A percentile compares a stretch with the other conserved stretches of the same genome.
phyloP scores from a whole-genome alignment of 2,113 vertebrate species.

The Willisornis vidua region DNA sequence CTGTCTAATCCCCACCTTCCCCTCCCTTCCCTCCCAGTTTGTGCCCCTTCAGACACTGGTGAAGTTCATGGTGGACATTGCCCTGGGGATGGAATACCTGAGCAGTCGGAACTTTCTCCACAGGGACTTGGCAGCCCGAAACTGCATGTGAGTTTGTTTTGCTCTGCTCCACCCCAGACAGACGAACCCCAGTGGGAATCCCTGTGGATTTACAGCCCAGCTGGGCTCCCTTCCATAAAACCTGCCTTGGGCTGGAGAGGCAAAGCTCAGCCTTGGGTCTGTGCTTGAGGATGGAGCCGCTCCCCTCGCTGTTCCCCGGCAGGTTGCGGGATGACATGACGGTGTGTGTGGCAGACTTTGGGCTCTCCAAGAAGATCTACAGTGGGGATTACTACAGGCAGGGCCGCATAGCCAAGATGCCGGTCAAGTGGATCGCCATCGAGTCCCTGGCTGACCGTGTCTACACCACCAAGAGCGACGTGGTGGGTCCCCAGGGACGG shows the following conservation, averaged over 20 bases:
- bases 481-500: conserved; percentile 75
- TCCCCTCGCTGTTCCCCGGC: neutral
- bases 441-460: conserved; percentile 96
- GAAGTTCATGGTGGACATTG: conserved; percentile 96
- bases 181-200: neutral
- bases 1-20: neutral
- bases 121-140: conserved; percentile 93
- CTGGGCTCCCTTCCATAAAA: neutral
- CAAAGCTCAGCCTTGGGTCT: neutral
- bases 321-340: conserved; percentile 96
- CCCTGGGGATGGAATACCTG: conserved; percentile 96
- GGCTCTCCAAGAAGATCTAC: conserved; percentile 98
- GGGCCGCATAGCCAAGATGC: conserved; percentile 97
- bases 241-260: neutral
- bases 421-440: conserved; percentile 96
- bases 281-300: neutral
- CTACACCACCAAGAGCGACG: conserved; percentile 95
- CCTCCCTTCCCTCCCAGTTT: conserved; percentile 70
- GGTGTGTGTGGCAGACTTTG: conserved; percentile 96
- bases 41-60: conserved; percentile 88
- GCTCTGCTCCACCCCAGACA: neutral
- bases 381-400: conserved; percentile 98
- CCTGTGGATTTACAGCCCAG: neutral
- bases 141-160: conserved; percentile 89
- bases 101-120: conserved; percentile 92